A percentile compares a stretch with the other conserved stretches of the same genome.
These are phyloP conservation scores for Reticulitermes speratus DNA, from an alignment of 1,140 invertebrate species.

Conservation along the genomic window DNA sequence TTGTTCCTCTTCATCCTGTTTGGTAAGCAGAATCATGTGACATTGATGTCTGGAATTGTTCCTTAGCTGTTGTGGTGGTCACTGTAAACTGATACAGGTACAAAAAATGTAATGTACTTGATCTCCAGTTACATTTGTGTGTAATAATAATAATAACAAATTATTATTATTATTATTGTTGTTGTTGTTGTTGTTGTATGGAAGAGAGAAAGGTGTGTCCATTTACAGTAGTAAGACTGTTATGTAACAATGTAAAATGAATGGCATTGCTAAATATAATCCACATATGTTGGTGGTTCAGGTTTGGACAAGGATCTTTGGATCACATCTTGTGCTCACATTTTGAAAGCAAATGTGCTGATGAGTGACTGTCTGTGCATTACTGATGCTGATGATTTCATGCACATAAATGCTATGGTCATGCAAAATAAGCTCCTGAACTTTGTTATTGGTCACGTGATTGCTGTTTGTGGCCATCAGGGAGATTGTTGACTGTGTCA, in stretches of 20 bases:
- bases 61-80: neutral
- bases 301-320: too few relatives aligned
- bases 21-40: neutral
- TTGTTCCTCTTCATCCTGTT: neutral
- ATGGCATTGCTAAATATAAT: neutral
- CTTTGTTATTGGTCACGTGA: too few relatives aligned
- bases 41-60: neutral
- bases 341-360: too few relatives aligned
- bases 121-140: neutral
- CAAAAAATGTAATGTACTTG: slow-evolving; percentile 3
- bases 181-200: too few relatives aligned
- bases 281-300: neutral
- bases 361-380: too few relatives aligned
- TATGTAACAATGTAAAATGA: neutral
- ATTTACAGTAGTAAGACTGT: neutral
- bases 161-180: too few relatives aligned
- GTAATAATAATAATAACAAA: slow-evolving; percentile 1
- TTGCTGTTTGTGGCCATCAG: too few relatives aligned
- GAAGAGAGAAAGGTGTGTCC: neutral
- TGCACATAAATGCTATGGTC: too few relatives aligned
- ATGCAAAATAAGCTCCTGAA: too few relatives aligned
- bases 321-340: too few relatives aligned
- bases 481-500: too few relatives aligned
- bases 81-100: neutral
- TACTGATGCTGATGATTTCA: too few relatives aligned